Evolutionary conservation across 2,888 invertebrate species (phyloP).

Genomic region (Aproaerema taeniolella): DNA sequence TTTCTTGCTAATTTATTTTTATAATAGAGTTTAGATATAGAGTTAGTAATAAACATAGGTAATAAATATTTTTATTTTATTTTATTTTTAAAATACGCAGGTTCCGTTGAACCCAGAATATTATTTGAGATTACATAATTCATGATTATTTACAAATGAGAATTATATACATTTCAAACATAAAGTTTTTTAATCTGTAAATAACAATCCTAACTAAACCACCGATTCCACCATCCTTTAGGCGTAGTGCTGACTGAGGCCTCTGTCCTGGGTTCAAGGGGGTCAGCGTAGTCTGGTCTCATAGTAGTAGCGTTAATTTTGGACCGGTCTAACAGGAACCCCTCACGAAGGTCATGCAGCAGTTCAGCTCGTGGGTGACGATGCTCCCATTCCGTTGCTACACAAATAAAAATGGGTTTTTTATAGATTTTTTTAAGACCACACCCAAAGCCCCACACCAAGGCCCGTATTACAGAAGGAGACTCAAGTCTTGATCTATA

Average conservation of each 20-base stretch:
- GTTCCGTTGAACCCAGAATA: too few species aligned
- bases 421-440: too few species aligned
- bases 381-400: constrained; percentile 50
- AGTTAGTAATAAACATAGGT: too few species aligned
- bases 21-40: too few species aligned
- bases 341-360: constrained; percentile 43
- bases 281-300: constrained; percentile 40
- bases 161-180: not conserved
- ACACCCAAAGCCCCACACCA: too few species aligned
- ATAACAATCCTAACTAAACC: not conserved
- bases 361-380: constrained; percentile 41
- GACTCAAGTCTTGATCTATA: too few species aligned
- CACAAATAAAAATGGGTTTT: not conserved
- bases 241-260: constrained; percentile 14
- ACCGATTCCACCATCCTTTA: constrained; percentile 28
- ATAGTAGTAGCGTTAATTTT: constrained; percentile 12
- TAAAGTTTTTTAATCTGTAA: not conserved
- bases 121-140: too few species aligned
- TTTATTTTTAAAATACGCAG: too few species aligned
- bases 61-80: too few species aligned
- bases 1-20: too few species aligned
- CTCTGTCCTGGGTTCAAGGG: constrained; percentile 18
- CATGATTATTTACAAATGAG: too few species aligned
- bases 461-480: too few species aligned
- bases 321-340: constrained; percentile 36